Base-by-base conservation (phyloP, 2,888 invertebrate species). In the Chrysomela aeneicollis region DNA sequence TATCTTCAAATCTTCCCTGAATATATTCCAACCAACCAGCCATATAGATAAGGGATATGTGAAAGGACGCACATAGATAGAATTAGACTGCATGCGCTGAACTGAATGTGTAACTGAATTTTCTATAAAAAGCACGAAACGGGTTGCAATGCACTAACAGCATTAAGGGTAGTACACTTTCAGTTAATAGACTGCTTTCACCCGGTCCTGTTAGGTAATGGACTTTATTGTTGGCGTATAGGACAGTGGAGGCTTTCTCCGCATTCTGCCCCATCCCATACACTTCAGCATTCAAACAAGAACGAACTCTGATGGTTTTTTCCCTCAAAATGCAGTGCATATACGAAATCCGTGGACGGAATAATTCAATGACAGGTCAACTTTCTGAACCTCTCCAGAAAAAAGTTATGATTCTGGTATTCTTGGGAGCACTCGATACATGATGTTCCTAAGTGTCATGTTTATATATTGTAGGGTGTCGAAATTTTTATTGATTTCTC, bases 131-230 rank as follows among this genome's bases (percentile, higher is more conserved):
- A 80, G 77, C 74, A 73, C 62, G 71, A 71, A 77, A 75, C 75
- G 75, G 74, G 74, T 76, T 73, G 70, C 76, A 74, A 68, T 75
- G 77, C 76, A 77, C 75, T 78, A 82, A 82, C 80, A 79, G 77
- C 81, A 81, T 82, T 82, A 82, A 73, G 78, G 78, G 66, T 77
- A 75, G 80, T 79, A 80, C 80, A 81, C 80, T 82, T 80, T 74
- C 78, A 73, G 79, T 79, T 82, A 82, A 82, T 82, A 81, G 82
- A 77, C 77, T 78, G 81, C 80, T 81, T 81, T 81, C 80, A 80
- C 72, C 77, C 70, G 72, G 73, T 76, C 73, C 76, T 74, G 72
- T 71, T 73, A 74, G 59, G 77, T 81, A 82, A 82, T 82, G 81
- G 81, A 81, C 79, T 80, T 78, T 78, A 80, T 81, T 81, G 81